phyloP scores from a whole-genome alignment of 2,888 invertebrate genomes.

The Phaedon cochleariae region DNA sequence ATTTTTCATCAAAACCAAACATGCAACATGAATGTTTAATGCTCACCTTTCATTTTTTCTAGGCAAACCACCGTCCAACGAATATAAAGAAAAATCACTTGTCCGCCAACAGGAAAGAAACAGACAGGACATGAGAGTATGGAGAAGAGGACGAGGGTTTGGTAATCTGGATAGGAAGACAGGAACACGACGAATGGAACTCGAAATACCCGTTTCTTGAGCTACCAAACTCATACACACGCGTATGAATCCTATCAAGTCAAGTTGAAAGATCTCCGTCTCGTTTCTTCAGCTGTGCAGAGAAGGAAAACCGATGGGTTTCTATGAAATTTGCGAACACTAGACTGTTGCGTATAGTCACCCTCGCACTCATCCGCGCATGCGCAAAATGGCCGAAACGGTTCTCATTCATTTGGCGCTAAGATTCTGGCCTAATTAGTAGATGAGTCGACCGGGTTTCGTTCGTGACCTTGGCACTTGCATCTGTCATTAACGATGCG shows the following conservation, averaged over 20 bases:
- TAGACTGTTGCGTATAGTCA: constrained; percentile 52
- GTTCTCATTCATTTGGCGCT: constrained; percentile 51
- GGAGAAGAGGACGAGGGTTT: not conserved
- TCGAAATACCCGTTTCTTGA: constrained; percentile 48
- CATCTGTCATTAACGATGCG: constrained; percentile 23
- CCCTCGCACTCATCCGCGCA: constrained; percentile 48
- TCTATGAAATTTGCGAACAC: constrained; percentile 48
- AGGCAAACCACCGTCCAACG: constrained; percentile 13
- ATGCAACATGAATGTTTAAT: constrained; percentile 8
- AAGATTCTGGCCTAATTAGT: constrained; percentile 53
- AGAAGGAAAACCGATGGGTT: constrained; percentile 39
- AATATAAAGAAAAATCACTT: constrained; percentile 26
- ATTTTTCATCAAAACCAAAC: not conserved
- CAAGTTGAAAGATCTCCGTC: constrained; percentile 43
- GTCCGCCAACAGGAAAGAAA: constrained; percentile 35
- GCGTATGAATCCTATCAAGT: constrained; percentile 50
- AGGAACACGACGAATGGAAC: constrained; percentile 57
- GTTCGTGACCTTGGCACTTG: not conserved
- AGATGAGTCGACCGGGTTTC: constrained; percentile 26
- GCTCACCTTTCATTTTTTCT: constrained; percentile 31
- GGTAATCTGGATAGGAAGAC: constrained; percentile 40
- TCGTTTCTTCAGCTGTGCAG: constrained; percentile 45
- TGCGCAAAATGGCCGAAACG: constrained; percentile 59
- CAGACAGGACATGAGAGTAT: constrained; percentile 9
- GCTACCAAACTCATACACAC: constrained; percentile 52